phyloP scores from a whole-genome alignment of 2,888 invertebrate genomes.

The Mechanitis messenoides region DNA sequence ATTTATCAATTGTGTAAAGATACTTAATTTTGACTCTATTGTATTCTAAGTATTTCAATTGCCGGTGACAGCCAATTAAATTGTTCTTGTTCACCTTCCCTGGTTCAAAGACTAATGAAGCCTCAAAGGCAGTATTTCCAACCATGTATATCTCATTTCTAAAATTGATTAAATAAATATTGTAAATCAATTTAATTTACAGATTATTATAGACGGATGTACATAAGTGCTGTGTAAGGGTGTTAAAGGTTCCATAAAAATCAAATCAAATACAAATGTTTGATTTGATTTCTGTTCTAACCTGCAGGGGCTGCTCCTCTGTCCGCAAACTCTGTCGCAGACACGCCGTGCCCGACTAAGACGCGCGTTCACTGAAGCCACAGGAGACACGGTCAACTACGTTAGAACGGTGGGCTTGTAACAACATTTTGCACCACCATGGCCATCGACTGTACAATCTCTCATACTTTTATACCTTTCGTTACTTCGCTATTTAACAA shows the following conservation, averaged over 20 bases:
- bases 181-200: constrained; percentile 7
- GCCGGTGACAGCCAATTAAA: constrained; percentile 40
- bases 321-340: constrained; percentile 93
- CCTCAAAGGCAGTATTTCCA: constrained; percentile 23
- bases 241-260: constrained; percentile 52
- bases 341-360: constrained; percentile 89
- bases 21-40: constrained; percentile 34
- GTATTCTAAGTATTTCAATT: constrained; percentile 37
- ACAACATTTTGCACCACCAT: constrained; percentile 61
- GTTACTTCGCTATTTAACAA: too few species aligned
- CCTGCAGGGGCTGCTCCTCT: constrained; percentile 89
- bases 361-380: constrained; percentile 92
- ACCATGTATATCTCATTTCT: not conserved
- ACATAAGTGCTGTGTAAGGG: constrained; percentile 64
- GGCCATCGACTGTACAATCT: constrained; percentile 66
- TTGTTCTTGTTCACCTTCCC: constrained; percentile 35
- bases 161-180: constrained; percentile 1
- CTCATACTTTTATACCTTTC: constrained; percentile 15
- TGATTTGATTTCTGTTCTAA: constrained; percentile 66
- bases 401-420: constrained; percentile 87
- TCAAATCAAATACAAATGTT: constrained; percentile 54
- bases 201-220: constrained; percentile 44
- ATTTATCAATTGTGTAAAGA: constrained; percentile 22
- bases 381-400: constrained; percentile 91
- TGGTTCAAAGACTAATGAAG: constrained; percentile 31